Evolutionary conservation across 1,140 invertebrate species (phyloP).

Genomic region (Babylonia areolata): DNA sequence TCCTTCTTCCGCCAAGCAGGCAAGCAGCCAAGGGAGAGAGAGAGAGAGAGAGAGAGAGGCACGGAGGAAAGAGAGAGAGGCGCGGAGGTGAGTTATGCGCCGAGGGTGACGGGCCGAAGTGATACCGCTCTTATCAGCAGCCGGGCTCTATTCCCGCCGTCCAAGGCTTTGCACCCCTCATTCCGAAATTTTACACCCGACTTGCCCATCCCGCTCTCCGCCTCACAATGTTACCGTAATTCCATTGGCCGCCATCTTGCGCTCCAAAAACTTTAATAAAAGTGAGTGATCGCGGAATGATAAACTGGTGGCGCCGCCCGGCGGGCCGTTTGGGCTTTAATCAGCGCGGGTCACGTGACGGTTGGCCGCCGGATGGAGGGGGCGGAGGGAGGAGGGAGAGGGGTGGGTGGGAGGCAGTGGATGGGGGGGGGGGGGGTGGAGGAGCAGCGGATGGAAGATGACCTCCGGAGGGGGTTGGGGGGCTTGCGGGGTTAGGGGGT

Average conservation of each 20-base stretch:
- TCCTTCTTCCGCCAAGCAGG: too few relatives aligned
- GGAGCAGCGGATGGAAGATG: too few relatives aligned
- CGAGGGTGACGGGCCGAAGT: slow-evolving; percentile 21
- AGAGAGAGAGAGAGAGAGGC: slow-evolving; percentile 14
- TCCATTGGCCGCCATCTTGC: slow-evolving; percentile 36
- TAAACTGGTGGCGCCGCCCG: slow-evolving; percentile 21
- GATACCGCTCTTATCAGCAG: slow-evolving; percentile 36
- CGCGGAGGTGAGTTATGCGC: slow-evolving; percentile 20
- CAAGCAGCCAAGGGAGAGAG: not conserved
- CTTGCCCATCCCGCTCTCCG: slow-evolving; percentile 20
- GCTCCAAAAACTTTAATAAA: slow-evolving; percentile 43
- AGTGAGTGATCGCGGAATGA: slow-evolving; percentile 41
- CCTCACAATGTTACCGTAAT: slow-evolving; percentile 42
- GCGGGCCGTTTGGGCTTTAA: slow-evolving; percentile 22
- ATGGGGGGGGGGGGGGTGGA: too few relatives aligned
- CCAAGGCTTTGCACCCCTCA: slow-evolving; percentile 23
- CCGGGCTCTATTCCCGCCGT: slow-evolving; percentile 30
- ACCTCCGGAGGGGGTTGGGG: too few relatives aligned
- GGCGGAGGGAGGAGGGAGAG: too few relatives aligned
- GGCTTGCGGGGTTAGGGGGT: too few relatives aligned
- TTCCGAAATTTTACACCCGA: slow-evolving; percentile 42
- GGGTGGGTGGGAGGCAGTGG: too few relatives aligned
- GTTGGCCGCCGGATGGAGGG: not conserved
- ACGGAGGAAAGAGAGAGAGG: not conserved
- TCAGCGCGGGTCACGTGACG: slow-evolving; percentile 9